Evolutionary conservation across 1,140 invertebrate genomes (phyloP), one percentile per base, ranked within the genome.

Genomic region (Drosophila busckii): DNA sequence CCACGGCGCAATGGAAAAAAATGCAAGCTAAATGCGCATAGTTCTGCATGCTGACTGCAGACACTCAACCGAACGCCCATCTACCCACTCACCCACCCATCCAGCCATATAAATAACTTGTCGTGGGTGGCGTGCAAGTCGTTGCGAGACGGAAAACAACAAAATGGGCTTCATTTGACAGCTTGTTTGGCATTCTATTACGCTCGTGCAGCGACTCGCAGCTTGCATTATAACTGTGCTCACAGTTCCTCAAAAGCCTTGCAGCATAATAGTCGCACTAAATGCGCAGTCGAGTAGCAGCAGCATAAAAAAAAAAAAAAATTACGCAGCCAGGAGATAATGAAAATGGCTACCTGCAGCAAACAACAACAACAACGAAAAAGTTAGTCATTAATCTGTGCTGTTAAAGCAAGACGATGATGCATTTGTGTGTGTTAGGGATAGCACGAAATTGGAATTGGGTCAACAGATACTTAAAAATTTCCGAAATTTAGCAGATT

Each of bases 121-220:
- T 35, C 44, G 32, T 34, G 40, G 53, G 37, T 16, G 53, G n/a
- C 12, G 22, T 16, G 59, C 53, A 38, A 59, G 46, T 19, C 15
- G 32, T 16, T 34, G 15, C 13, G 60, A 37, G 49, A 12, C 9
- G 50, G 28, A 45, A 38, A 48, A 66, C 42, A 62, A 35, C 29
- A 76, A 67, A 78, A 82, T 78, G 75, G 73, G 68, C 75, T 82
- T 69, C 73, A 78, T 78, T 82, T 78, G 73, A 78, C 73, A 80
- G 71, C 71, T 76, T 80, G 71, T 76, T 76, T 52, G 71, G 71
- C 48, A 71, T 76, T 76, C 71, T 78, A 62, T 65, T 78, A 46
- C 46, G 19, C 66, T 9, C 12, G 56, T 20, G 12, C 10, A 26
- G 3, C 16, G 8, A 28, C 41, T 20, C 50, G 55, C 65, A 69